Base-by-base conservation (phyloP, 30 jellyfish, hydroid and myxozoan species). In the Aurelia sp. region DNA sequence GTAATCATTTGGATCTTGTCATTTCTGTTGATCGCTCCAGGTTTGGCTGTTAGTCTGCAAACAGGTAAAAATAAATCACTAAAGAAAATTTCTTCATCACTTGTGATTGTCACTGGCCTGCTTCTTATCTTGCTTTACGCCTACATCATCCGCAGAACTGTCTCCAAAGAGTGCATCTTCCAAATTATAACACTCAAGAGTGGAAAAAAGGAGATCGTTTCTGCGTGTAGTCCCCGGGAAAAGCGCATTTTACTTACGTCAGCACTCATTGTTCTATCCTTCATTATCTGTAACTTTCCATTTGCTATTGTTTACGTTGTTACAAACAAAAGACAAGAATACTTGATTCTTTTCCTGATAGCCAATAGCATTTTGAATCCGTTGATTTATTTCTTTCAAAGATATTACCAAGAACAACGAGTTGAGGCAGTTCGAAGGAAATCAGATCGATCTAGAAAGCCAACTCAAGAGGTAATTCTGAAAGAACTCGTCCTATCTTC, bases 191-290 rank as follows among this genome's bases (percentile, higher is more conserved):
- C 90, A 24, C 74, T 86, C 17, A 41, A 76, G 27, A 86, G 90
- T 69, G 96, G 96, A 70, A 77, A 76, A 50, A 79, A 78, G 57
- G 96, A 86, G 71, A 78, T 75, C 33, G 86, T 86, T 5, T 67
- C 85, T n/a, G 90, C 96, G 81, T 86, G 96, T 40, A 86, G 90
- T 66, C 90, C 86, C 65, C 85, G 96, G 48, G 96, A 86, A 59
- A 86, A 86, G 81, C 74, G 90, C 30, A 86, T 86, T 52, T 74
- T 86, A 6, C 17, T 67, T 68, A 71, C 84, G 74, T 86, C 96
- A 17, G 81, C 77, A 11, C 65, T 78, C 51, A 86, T 86, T 63
- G 96, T 86, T 71, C 47, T 78, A 27, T 86, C 90, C 0, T 86
- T 86, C 87, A 16, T 86, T 72, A 61, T 68, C 9, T 86, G 96